Evolutionary conservation across 2,888 invertebrate species (phyloP), one percentile per base, ranked within the genome.

Genomic region (Drosophila koepferae): DNA sequence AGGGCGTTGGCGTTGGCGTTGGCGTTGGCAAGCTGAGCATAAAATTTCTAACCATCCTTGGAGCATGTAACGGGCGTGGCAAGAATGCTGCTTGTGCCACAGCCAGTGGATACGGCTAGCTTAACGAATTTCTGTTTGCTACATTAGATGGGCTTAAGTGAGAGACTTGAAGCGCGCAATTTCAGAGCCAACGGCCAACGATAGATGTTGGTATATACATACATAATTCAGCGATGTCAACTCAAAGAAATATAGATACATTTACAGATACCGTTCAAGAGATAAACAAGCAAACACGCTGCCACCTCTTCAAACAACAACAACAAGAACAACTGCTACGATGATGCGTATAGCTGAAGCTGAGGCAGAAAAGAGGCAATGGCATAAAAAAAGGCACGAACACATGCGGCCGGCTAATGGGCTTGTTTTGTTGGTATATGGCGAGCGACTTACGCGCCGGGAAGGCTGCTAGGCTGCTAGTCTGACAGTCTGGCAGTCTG

Each of bases 21-120:
- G n/a, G 38, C 40, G 55, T 36, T 56, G 68, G 48, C 53, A 87
- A 84, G 65, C 63, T 67, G 70, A 87, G 86, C 90, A 89, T 90
- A 77, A 85, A 90, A 80, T 80, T 89, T 87, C 88, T 77, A 87
- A 77, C 71, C 68, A 77, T 77, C 68, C 68, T 72, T 60, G 56
- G 54, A 66, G 65, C 81, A 61, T 61, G 59, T 36, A 64, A 59
- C n/a, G 60, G 64, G 65, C 48, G 63, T 60, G 68, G 48, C 40
- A 28, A 16, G 38, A 40, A 44, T 58, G 51, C 14, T 43, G 65
- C 28, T 38, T 12, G 20, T 49, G 72, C 40, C 18, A 23, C 14
- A 38, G 56, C 46, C 59, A 46, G n/a, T 10, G 56, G 10, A 44
- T 48, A 49, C 18, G 56, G 31, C 44, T 48, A 58, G 71, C 69